Evolutionary conservation across 2,113 vertebrate species (phyloP).

Genomic region (Chloebia gouldiae): DNA sequence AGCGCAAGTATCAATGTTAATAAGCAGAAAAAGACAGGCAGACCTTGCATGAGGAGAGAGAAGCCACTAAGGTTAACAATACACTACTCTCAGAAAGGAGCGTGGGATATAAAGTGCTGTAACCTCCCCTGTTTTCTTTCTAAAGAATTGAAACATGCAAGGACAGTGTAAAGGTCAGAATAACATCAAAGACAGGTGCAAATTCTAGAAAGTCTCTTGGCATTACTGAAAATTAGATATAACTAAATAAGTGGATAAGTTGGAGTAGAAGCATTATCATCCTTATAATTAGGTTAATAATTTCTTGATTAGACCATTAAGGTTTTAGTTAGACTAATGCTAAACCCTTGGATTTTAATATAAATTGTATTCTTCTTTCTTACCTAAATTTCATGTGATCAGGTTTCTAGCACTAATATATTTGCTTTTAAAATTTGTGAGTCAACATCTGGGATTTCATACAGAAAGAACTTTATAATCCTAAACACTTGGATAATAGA

Average conservation of each 20-base stretch:
- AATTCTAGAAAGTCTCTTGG: neutral
- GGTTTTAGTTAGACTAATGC: neutral
- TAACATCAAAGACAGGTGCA: neutral
- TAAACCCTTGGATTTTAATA: neutral
- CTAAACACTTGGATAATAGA: neutral
- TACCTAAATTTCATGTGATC: neutral
- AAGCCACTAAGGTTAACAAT: neutral
- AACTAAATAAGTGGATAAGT: neutral
- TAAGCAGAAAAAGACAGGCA: neutral
- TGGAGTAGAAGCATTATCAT: neutral
- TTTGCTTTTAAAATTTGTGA: neutral
- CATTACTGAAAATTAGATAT: neutral
- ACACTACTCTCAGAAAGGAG: neutral
- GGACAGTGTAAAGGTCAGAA: neutral
- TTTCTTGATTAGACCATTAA: neutral
- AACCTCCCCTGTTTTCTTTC: neutral
- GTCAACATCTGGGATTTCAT: neutral
- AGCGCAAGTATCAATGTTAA: neutral
- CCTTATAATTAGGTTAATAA: neutral
- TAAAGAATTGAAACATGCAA: neutral
- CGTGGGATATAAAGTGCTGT: neutral
- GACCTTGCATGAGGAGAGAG: neutral
- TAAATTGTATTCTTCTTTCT: neutral
- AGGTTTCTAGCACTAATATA: neutral
- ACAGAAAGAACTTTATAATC: neutral